Evolutionary conservation across 2,797 vertebrate genomes (phyloP).

Genomic region (Psittacula echo): DNA sequence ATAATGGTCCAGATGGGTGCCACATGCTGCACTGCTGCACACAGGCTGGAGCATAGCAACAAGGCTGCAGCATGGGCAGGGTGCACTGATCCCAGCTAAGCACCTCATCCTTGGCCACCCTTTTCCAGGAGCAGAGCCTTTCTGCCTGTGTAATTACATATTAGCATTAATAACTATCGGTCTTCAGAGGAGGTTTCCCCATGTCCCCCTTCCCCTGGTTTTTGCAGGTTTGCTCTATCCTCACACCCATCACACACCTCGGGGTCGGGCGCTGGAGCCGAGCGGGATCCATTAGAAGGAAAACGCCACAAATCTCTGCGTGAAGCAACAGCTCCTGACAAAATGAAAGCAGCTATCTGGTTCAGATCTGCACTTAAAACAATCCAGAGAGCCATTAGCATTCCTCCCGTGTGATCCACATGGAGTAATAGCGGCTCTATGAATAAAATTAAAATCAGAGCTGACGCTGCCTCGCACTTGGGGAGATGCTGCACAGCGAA

Average conservation of each 20-base stretch:
- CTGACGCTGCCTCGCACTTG: not conserved
- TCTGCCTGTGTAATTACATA: not conserved
- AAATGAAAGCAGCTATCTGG: constrained; percentile 78
- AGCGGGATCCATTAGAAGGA: constrained; percentile 62
- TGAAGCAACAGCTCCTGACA: constrained; percentile 76
- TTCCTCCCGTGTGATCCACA: constrained; percentile 61
- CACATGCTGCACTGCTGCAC: fast-evolving
- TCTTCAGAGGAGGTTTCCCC: not conserved
- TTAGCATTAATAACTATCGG: fast-evolving
- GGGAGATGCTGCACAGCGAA: not conserved
- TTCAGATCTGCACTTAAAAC: constrained; percentile 81
- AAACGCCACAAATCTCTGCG: constrained; percentile 66
- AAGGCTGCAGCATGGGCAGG: not conserved
- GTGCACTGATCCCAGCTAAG: not conserved
- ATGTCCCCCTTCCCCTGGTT: not conserved
- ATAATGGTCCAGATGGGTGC: not conserved
- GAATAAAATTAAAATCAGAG: constrained; percentile 77
- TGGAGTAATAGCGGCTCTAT: constrained; percentile 57
- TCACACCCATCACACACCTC: not conserved
- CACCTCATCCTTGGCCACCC: not conserved
- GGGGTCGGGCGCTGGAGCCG: not conserved
- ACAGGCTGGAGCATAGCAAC: not conserved
- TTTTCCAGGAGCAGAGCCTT: not conserved
- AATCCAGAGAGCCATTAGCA: constrained; percentile 77
- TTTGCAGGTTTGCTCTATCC: not conserved